Conservation (phyloP, 2,113 vertebrate species). For the Micromys minutus region DNA sequence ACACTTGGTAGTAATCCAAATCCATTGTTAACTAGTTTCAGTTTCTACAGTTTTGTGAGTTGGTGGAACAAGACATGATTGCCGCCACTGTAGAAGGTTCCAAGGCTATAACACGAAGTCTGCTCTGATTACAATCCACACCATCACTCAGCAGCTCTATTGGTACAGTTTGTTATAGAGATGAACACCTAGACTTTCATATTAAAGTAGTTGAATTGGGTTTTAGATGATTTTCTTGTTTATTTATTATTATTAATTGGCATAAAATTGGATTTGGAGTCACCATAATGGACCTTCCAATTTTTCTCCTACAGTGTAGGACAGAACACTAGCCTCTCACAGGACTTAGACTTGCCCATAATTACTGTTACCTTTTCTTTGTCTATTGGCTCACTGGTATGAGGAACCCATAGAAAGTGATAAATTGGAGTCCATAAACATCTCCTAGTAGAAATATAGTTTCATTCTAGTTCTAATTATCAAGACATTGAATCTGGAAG, state of each 20-base stretch:
- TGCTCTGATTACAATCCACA: neutral
- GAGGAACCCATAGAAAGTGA: neutral
- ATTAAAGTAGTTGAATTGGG: neutral
- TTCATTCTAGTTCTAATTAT: neutral
- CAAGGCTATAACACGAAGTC: neutral
- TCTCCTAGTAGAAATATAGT: neutral
- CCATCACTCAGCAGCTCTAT: neutral
- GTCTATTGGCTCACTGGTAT: neutral
- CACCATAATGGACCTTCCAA: neutral
- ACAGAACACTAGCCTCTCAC: neutral
- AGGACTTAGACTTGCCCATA: neutral
- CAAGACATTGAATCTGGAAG: neutral
- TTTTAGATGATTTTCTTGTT: neutral
- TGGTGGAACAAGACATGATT: neutral
- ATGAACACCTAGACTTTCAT: neutral
- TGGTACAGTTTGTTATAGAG: neutral
- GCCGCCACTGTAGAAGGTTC: neutral
- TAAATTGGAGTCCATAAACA: neutral
- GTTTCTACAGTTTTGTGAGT: neutral
- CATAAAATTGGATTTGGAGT: neutral
- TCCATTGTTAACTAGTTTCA: neutral
- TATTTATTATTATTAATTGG: neutral
- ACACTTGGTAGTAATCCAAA: neutral
- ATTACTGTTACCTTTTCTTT: neutral
- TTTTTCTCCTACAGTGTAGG: neutral